Evolutionary conservation across 2,888 invertebrate genomes (phyloP).

Genomic region (Chydorus sphaericus): DNA sequence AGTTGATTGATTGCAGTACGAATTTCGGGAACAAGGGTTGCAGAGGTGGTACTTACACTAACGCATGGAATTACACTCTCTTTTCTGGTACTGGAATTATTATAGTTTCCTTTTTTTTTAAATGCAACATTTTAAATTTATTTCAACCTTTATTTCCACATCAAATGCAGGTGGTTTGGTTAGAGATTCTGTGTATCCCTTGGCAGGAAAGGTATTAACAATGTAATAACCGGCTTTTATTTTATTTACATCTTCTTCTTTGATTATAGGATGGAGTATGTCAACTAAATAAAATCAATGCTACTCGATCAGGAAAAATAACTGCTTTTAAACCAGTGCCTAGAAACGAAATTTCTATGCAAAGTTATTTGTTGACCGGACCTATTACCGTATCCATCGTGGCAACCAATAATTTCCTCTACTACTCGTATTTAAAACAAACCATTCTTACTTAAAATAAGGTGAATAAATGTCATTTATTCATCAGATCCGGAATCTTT

Average conservation of each 20-base stretch:
- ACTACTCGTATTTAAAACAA: background rate
- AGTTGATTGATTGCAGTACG: background rate
- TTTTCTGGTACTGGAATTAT: background rate
- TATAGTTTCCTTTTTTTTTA: too few species aligned
- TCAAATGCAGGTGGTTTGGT: background rate
- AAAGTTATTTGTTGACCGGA: background rate
- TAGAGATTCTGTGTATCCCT: background rate
- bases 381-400: background rate
- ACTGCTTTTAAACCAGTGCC: background rate
- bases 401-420: background rate
- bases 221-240: background rate
- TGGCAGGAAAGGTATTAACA: background rate
- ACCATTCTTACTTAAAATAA: background rate
- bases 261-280: background rate
- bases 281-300: background rate
- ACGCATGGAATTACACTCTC: background rate
- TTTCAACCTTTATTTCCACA: too few species aligned
- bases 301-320: background rate
- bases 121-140: too few species aligned
- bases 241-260: too few species aligned
- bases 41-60: slow-evolving; percentile 3
- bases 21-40: slow-evolving; percentile 8
- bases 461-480: background rate
- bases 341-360: background rate
- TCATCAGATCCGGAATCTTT: slow-evolving; percentile 7